phyloP scores from a whole-genome alignment of 2,888 invertebrate genomes.

The Disparrhopalites patrizii region DNA sequence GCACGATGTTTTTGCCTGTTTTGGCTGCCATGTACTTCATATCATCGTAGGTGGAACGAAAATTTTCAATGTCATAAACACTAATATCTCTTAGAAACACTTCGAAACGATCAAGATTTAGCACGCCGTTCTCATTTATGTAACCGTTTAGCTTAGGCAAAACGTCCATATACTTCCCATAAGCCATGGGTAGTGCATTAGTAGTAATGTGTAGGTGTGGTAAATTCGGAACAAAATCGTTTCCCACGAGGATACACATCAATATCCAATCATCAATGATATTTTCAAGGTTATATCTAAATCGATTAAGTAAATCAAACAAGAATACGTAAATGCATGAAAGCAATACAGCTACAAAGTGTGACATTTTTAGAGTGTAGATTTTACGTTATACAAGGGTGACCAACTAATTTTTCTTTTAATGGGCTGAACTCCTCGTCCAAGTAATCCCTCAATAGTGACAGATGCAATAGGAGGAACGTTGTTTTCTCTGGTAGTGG shows the following conservation, averaged over 20 bases:
- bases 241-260: slow-evolving; percentile 95
- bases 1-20: slow-evolving; percentile 60
- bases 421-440: slow-evolving; percentile 74
- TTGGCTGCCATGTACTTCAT: slow-evolving; percentile 78
- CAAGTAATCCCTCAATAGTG: slow-evolving; percentile 85
- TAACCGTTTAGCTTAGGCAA: slow-evolving; percentile 85
- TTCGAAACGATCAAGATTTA: slow-evolving; percentile 80
- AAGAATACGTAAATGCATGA: background rate
- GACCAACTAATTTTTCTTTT: slow-evolving; percentile 29
- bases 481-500: slow-evolving; percentile 81
- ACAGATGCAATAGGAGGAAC: slow-evolving; percentile 79
- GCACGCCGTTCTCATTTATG: slow-evolving; percentile 81
- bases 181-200: slow-evolving; percentile 81
- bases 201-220: slow-evolving; percentile 91
- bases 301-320: background rate
- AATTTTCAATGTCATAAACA: slow-evolving; percentile 68
- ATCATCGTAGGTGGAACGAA: slow-evolving; percentile 73
- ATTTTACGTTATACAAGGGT: slow-evolving; percentile 37
- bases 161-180: slow-evolving; percentile 79
- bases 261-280: slow-evolving; percentile 96
- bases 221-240: slow-evolving; percentile 95
- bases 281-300: slow-evolving; percentile 72
- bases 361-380: no score
- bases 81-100: slow-evolving; percentile 60
- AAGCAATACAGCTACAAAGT: background rate